phyloP scores from a whole-genome alignment of 2,888 invertebrate genomes.

The Thalpophila matura region DNA sequence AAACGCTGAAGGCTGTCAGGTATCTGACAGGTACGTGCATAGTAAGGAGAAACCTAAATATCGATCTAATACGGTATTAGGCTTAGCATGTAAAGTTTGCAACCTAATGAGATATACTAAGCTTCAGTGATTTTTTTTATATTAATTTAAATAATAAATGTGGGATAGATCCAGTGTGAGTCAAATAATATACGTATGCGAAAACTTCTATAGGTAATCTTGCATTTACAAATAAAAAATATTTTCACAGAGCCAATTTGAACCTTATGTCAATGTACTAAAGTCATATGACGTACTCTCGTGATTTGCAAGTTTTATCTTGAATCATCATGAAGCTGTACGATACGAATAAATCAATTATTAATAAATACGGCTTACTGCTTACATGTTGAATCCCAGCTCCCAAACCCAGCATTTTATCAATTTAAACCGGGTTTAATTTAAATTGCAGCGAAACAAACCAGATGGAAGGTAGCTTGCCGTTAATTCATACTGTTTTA shows the following conservation, averaged over 20 bases:
- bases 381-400: neutral
- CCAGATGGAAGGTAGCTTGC: slow-evolving; percentile 36
- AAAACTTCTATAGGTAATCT: too few relatives aligned
- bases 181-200: too few relatives aligned
- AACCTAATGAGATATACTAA: neutral
- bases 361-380: too few relatives aligned
- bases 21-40: slow-evolving; percentile 21
- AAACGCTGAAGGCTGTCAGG: neutral
- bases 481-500: slow-evolving; percentile 56
- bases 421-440: slow-evolving; percentile 29
- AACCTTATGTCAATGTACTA: too few relatives aligned
- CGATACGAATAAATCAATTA: too few relatives aligned
- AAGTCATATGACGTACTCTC: too few relatives aligned
- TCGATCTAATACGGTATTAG: neutral
- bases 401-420: slow-evolving; percentile 17
- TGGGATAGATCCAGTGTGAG: too few relatives aligned
- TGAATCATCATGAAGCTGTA: too few relatives aligned
- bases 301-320: too few relatives aligned
- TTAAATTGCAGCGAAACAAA: slow-evolving; percentile 30
- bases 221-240: too few relatives aligned
- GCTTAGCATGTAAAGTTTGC: neutral
- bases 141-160: neutral
- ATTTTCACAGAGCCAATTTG: too few relatives aligned
- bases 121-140: neutral
- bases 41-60: neutral